A percentile compares a stretch with the other conserved stretches of the same genome.
Conservation (phyloP, 2,888 invertebrate species). For the Hypercompe scribonia region DNA sequence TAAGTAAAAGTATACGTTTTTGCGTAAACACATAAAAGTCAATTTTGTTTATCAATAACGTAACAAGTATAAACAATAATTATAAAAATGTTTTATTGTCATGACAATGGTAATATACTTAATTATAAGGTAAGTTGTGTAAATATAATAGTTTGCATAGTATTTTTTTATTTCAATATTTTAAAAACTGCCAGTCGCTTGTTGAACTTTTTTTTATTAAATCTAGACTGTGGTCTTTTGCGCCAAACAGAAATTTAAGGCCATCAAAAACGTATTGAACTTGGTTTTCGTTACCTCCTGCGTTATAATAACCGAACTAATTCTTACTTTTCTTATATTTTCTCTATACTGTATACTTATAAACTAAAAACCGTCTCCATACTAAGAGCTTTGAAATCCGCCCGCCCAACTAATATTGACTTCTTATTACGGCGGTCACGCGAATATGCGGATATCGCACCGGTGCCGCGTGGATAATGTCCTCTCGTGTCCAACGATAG, state of each 20-base stretch:
- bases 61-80: too few relatives aligned
- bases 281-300: background rate
- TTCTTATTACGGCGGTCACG: slow-evolving; percentile 73
- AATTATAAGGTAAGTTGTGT: too few relatives aligned
- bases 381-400: slow-evolving; percentile 63
- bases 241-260: too few relatives aligned
- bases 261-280: background rate
- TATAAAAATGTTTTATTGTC: too few relatives aligned
- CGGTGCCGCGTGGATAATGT: slow-evolving; percentile 56
- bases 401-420: slow-evolving; percentile 81
- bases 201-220: too few relatives aligned
- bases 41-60: background rate
- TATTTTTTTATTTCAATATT: too few relatives aligned
- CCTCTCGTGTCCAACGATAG: slow-evolving; percentile 58
- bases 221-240: too few relatives aligned
- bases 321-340: background rate
- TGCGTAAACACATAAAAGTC: too few relatives aligned
- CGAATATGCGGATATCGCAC: slow-evolving; percentile 66
- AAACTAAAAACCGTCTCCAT: slow-evolving; percentile 50
- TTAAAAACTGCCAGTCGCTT: too few relatives aligned
- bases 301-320: background rate
- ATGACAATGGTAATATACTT: too few relatives aligned
- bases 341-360: background rate
- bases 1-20: background rate
- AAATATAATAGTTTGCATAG: too few relatives aligned